Conservation (phyloP, 2,888 invertebrate species). For the Chloroclysta siterata region DNA sequence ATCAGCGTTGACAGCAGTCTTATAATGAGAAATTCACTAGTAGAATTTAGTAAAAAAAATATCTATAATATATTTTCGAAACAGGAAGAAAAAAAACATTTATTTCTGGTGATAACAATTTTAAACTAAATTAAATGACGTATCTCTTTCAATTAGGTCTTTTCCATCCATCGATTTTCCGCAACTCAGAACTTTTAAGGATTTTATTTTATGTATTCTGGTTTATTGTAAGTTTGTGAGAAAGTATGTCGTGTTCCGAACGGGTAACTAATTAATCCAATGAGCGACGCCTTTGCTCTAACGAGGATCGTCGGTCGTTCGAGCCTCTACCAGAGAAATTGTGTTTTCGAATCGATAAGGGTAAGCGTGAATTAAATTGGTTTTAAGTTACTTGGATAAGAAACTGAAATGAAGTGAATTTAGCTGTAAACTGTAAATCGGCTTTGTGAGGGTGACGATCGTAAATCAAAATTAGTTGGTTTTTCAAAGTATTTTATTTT, state of each 20-base stretch:
- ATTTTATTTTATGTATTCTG: slow-evolving; percentile 27
- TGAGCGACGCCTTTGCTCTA: slow-evolving; percentile 77
- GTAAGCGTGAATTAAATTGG: slow-evolving; percentile 38
- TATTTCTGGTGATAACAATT: no score
- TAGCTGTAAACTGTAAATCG: background rate
- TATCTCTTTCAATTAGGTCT: no score
- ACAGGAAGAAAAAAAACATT: no score
- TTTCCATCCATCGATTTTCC: background rate
- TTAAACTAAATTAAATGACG: no score
- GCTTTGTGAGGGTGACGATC: no score
- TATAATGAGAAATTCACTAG: no score
- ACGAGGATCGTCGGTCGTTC: slow-evolving; percentile 79
- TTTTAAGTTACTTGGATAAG: slow-evolving; percentile 45
- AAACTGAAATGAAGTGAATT: slow-evolving; percentile 40
- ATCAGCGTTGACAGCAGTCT: no score
- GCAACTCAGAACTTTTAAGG: background rate
- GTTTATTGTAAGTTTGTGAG: slow-evolving; percentile 49
- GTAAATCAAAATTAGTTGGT: no score
- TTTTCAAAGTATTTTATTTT: no score
- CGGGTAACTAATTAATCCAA: slow-evolving; percentile 81
- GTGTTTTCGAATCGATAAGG: slow-evolving; percentile 62
- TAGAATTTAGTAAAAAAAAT: no score
- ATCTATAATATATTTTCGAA: no score
- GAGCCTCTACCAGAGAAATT: slow-evolving; percentile 67
- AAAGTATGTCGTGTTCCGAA: slow-evolving; percentile 72